Evolutionary conservation across 2,888 invertebrate genomes (phyloP), one percentile per base, ranked within the genome.

Genomic region (Pyrgus malvae): DNA sequence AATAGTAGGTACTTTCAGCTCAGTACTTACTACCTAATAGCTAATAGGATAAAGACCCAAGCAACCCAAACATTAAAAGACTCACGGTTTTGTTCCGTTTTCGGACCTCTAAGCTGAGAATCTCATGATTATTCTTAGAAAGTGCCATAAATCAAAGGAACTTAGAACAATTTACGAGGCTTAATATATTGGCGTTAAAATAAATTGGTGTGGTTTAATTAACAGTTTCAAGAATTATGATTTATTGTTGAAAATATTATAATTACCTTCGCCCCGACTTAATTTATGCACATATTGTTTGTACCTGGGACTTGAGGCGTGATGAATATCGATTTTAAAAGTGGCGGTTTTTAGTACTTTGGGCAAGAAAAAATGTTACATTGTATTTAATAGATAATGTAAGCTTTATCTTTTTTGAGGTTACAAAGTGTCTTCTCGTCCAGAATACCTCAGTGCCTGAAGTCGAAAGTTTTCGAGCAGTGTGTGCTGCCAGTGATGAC

Each of bases 151-250:
- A 86, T 87, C 85, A 84, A 56, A 74, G 75, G 72, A 71, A 66
- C 72, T 75, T 73, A 64, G 64, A 63, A 67, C 45, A 46, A 38
- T 73, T 78, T 74, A 76, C 67, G 67, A 67, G 60, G 8, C 27
- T 44, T 51, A 51, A 56, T 72, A 74, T 73, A 72, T 76, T 68
- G 76, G 76, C 74, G 72, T 77, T 76, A 80, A 79, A 80, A 66
- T 75, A 79, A 77, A 83, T 80, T 80, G 76, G 77, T 69, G 68
- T 63, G 66, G 68, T 70, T 69, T 85, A 85, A 86, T 88, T 83
- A 84, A 70, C 69, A 75, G 74, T 73, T 76, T 70, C 69, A 70
- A 66, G 64, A 62, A 63, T 68, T 70, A 68, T 84, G 83, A 87
- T 88, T 87, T 86, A 74, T 70, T 57, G 57, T 56, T 60, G 48